These are phyloP conservation scores for Eretmochelys imbricata DNA, from an alignment of 2,113 vertebrate species.

Conservation along the genomic window DNA sequence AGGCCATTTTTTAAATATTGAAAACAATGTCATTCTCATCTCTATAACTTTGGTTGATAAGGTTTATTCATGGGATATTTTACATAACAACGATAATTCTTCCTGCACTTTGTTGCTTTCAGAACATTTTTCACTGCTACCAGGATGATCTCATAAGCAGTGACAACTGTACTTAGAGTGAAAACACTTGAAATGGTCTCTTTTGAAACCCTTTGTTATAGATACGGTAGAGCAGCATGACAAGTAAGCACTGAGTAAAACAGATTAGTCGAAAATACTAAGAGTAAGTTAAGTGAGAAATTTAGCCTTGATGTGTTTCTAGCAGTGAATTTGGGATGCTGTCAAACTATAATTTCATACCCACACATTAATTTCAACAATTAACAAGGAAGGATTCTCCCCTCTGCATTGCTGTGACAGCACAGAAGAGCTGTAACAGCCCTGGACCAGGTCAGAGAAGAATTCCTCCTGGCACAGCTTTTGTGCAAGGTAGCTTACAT, in stretches of 20 bases:
- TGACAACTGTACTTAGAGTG: constrained; percentile 1
- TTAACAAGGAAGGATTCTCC: constrained; percentile 10
- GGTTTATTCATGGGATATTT: constrained; percentile 49
- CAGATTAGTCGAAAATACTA: constrained; percentile 4
- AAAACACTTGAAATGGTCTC: background rate
- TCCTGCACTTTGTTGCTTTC: background rate
- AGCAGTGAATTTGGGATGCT: constrained; percentile 35
- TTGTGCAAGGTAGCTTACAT: background rate
- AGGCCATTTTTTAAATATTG: constrained; percentile 56
- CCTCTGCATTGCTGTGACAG: background rate
- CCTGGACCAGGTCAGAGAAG: background rate
- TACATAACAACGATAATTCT: constrained; percentile 25
- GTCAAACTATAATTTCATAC: constrained; percentile 29
- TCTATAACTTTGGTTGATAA: constrained; percentile 26
- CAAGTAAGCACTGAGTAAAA: background rate
- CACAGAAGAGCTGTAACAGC: constrained; percentile 2
- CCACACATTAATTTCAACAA: constrained; percentile 30
- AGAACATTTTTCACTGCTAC: background rate
- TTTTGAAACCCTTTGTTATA: constrained; percentile 3
- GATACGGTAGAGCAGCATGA: background rate
- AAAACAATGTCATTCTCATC: constrained; percentile 51
- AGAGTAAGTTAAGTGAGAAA: background rate
- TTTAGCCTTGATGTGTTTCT: constrained; percentile 30
- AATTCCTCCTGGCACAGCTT: rapidly evolving
- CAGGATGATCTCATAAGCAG: background rate